A percentile compares a stretch with the other conserved stretches of the same genome.
Conservation (phyloP, 2,113 vertebrate genomes). For the Perca flavescens region DNA sequence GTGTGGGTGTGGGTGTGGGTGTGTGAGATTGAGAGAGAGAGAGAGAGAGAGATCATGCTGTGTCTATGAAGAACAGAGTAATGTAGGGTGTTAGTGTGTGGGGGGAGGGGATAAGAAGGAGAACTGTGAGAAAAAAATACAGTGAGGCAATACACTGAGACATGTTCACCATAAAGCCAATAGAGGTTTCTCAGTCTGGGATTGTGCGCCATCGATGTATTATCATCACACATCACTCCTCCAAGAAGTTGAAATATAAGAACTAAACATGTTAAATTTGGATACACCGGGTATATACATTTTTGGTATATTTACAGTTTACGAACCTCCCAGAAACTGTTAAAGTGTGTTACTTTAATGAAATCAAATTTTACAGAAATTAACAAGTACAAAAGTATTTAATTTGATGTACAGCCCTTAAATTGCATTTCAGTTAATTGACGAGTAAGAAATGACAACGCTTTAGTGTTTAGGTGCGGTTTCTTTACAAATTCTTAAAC, state of each 20-base stretch:
- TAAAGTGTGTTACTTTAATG: background rate
- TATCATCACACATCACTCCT: background rate
- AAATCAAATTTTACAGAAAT: background rate
- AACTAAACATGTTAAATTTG: background rate
- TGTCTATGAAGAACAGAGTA: constrained; percentile 52
- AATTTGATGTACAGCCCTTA: background rate
- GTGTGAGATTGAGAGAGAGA: background rate
- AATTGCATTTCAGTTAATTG: background rate
- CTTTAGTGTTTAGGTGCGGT: background rate
- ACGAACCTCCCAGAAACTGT: background rate
- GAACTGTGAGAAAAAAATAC: constrained; percentile 44
- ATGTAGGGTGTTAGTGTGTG: constrained; percentile 32
- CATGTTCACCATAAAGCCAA: constrained; percentile 10
- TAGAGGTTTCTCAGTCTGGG: constrained; percentile 9
- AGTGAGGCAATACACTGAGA: constrained; percentile 29
- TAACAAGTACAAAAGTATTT: background rate
- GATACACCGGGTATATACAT: background rate
- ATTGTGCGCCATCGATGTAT: constrained; percentile 23
- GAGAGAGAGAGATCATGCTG: constrained; percentile 5
- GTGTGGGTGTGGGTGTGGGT: constrained; percentile 24
- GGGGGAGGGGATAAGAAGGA: constrained; percentile 36
- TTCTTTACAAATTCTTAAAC: background rate
- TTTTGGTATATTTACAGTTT: background rate
- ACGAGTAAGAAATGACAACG: background rate
- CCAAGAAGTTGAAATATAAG: background rate